Evolutionary conservation across 2,797 vertebrate genomes (phyloP), one percentile per base, ranked within the genome.

Genomic region (Lacerta agilis): DNA sequence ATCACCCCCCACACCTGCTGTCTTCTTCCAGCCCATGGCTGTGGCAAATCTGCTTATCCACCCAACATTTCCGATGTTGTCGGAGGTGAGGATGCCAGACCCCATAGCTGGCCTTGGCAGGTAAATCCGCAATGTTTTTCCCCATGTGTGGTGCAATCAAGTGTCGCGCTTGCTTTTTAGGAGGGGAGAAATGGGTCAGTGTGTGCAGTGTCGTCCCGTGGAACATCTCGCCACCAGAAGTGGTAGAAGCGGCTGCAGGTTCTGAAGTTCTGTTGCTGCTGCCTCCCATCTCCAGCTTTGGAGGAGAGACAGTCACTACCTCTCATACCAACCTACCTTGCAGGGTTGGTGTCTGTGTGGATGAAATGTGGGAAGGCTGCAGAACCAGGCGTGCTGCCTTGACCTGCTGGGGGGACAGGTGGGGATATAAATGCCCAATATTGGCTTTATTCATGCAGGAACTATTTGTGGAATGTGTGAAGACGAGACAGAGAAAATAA

Each of bases 71-170:
- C 94, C 91, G 97, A 98, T 0, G 98, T 99, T 20, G 98, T 98
- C 20, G 98, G 98, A 13, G 98, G 98, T 67, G 97, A 96, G 0
- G 95, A 98, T 1, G 98, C 97, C 3, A 89, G 67, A 33, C 43
- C 96, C 64, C 93, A 98, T 95, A 99, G 98, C 95, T 99, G 98
- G 98, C 98, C 98, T 0, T 99, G 98, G 98, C 98, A 99, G 98
- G 98, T 98, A 95, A 95, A 92, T 23, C 1, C 6, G 8, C 8
- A 0, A 1, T 10, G 1, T 0, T 0, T 5, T 0, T 55, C 1
- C n/a, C 2, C 9, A 4, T 10, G 9, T 25, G 20, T 2, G 3
- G 3, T 5, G 20, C 8, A 45, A n/a, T 33, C 71, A 72, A n/a
- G 33, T 33, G 58, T 20, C 58, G 11, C 11, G 4, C 43, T 25